Evolutionary conservation across 2,797 vertebrate species (phyloP).

Genomic region (Pampus argenteus): DNA sequence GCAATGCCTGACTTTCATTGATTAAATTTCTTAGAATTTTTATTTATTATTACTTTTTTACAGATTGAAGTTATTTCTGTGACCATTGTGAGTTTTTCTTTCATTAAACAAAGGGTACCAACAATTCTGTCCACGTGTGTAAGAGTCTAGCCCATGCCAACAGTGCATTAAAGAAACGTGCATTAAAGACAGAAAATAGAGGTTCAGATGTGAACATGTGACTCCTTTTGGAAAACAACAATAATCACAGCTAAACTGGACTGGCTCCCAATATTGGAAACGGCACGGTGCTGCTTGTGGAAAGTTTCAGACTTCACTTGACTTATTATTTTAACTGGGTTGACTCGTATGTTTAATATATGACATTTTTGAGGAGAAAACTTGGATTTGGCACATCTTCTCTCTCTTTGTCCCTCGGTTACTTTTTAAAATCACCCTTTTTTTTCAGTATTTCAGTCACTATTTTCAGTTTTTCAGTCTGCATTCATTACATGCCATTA

Average conservation of each 20-base stretch:
- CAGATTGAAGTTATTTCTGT: too few species aligned
- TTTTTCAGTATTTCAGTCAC: too few species aligned
- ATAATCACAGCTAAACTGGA: slow-evolving; percentile 7
- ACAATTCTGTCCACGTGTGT: too few species aligned
- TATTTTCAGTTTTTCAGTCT: too few species aligned
- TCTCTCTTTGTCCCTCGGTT: neutral
- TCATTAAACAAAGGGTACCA: too few species aligned
- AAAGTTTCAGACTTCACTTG: too few species aligned
- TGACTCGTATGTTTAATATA: slow-evolving; percentile 64
- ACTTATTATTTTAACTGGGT: slow-evolving; percentile 33
- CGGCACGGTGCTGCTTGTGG: neutral
- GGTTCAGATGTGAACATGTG: neutral
- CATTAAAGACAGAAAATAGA: slow-evolving; percentile 9
- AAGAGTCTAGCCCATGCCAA: neutral
- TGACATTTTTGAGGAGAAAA: slow-evolving; percentile 30
- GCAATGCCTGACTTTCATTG: too few species aligned
- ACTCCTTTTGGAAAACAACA: slow-evolving; percentile 28
- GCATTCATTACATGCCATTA: neutral
- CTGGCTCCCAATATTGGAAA: slow-evolving; percentile 49
- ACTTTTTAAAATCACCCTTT: neutral
- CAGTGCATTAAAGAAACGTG: neutral
- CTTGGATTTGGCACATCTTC: slow-evolving; percentile 5
- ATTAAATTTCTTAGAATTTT: too few species aligned
- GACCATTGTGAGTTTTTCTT: too few species aligned
- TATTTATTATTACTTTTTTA: too few species aligned